These are phyloP conservation scores for Ochotona princeps DNA, from an alignment of 2,113 vertebrate species.

Conservation along the genomic window DNA sequence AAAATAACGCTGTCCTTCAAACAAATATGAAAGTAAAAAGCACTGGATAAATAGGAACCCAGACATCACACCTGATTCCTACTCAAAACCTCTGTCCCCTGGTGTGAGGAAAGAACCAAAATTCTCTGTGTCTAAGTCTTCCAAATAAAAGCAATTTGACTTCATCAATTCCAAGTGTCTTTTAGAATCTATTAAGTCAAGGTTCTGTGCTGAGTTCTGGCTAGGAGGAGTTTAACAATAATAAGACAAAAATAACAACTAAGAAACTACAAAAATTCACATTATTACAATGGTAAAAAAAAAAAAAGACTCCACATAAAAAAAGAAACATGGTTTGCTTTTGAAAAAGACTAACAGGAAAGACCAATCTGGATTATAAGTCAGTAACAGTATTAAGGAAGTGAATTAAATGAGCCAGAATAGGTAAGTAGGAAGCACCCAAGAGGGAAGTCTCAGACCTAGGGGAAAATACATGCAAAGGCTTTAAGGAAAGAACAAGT, in stretches of 20 bases:
- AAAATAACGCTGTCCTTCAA: constrained; percentile 15
- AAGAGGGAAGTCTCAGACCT: background rate
- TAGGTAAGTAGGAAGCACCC: background rate
- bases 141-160: constrained; percentile 43
- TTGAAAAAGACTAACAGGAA: background rate
- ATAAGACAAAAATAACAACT: background rate
- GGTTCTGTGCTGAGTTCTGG: background rate
- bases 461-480: background rate
- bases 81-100: constrained; percentile 20
- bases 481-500: background rate
- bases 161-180: constrained; percentile 2
- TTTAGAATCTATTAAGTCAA: background rate
- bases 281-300: constrained; percentile 15
- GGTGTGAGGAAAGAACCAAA: background rate
- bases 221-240: constrained; percentile 39
- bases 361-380: background rate
- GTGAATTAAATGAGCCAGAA: constrained; percentile 5
- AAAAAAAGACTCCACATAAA: too few species aligned
- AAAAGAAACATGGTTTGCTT: too few species aligned
- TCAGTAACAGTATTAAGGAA: constrained; percentile 22
- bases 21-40: constrained; percentile 32
- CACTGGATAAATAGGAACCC: constrained; percentile 17
- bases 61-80: background rate
- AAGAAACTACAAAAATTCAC: constrained; percentile 20
- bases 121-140: background rate